These are phyloP conservation scores for Chironomus striatipennis DNA, from an alignment of 1,140 invertebrate genomes.

Conservation along the genomic window DNA sequence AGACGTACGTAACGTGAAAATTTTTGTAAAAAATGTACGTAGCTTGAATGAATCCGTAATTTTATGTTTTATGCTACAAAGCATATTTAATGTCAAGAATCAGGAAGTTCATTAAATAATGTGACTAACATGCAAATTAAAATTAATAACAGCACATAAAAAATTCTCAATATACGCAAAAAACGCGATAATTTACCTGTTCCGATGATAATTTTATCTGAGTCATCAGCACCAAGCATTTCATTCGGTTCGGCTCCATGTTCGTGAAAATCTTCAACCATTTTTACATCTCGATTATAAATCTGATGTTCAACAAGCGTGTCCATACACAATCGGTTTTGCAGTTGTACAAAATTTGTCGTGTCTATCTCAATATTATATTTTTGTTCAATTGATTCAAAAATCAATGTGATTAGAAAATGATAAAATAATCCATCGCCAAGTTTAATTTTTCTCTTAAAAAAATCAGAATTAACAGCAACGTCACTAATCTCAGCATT, in stretches of 20 bases:
- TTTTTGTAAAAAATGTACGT: too few species aligned
- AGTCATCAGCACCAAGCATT: constrained; percentile 32
- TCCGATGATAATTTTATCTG: constrained; percentile 10
- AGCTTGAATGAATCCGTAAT: too few species aligned
- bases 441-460: constrained; percentile 47
- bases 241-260: constrained; percentile 34
- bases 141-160: too few species aligned
- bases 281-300: constrained; percentile 52
- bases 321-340: constrained; percentile 58
- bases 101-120: too few species aligned
- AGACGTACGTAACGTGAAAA: too few species aligned
- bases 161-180: too few species aligned
- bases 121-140: too few species aligned
- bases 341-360: constrained; percentile 49
- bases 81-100: too few species aligned
- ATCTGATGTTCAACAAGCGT: constrained; percentile 61
- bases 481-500: constrained; percentile 66
- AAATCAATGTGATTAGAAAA: constrained; percentile 64
- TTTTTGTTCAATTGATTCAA: constrained; percentile 68
- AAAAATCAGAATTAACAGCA: constrained; percentile 64
- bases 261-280: constrained; percentile 30
- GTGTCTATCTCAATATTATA: constrained; percentile 56
- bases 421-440: constrained; percentile 57
- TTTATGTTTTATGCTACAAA: too few species aligned
- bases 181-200: constrained; percentile 35